phyloP scores from a whole-genome alignment of 2,888 invertebrate genomes.

The Xestia xanthographa region DNA sequence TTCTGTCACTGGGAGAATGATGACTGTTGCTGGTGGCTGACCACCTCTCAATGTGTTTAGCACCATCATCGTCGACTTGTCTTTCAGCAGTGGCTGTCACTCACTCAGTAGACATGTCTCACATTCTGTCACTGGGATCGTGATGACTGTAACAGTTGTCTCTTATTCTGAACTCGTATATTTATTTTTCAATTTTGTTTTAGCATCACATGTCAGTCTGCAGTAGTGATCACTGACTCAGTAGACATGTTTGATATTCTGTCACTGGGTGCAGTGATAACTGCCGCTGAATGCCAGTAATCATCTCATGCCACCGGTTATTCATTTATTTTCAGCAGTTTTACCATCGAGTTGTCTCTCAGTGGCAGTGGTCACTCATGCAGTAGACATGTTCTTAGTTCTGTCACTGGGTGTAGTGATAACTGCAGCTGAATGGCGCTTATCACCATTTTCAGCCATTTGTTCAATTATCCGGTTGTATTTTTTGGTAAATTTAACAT shows the following conservation, averaged over 20 bases:
- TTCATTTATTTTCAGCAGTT: too few species aligned
- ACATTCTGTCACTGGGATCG: conserved; percentile 69
- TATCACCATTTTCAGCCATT: too few species aligned
- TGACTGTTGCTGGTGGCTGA: conserved; percentile 48
- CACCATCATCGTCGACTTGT: not conserved
- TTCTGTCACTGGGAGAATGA: conserved; percentile 71
- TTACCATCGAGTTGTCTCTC: not conserved
- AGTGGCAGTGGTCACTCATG: not conserved
- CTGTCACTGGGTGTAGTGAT: conserved; percentile 18
- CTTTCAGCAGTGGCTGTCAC: not conserved
- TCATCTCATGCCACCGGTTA: not conserved
- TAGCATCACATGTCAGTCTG: not conserved
- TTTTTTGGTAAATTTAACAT: too few species aligned
- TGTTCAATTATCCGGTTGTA: too few species aligned
- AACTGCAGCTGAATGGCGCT: not conserved
- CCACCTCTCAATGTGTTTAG: conserved; percentile 5
- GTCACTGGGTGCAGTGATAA: too few species aligned
- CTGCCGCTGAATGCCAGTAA: conserved; percentile 2
- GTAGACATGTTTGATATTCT: conserved; percentile 60
- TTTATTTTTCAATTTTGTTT: too few species aligned
- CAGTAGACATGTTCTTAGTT: not conserved
- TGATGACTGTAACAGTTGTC: conserved; percentile 61
- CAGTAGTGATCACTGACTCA: conserved; percentile 34
- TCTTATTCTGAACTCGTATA: too few species aligned
- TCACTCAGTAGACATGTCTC: conserved; percentile 44